Base-by-base conservation (phyloP, 2,113 vertebrate species). In the Cathartes aura region DNA sequence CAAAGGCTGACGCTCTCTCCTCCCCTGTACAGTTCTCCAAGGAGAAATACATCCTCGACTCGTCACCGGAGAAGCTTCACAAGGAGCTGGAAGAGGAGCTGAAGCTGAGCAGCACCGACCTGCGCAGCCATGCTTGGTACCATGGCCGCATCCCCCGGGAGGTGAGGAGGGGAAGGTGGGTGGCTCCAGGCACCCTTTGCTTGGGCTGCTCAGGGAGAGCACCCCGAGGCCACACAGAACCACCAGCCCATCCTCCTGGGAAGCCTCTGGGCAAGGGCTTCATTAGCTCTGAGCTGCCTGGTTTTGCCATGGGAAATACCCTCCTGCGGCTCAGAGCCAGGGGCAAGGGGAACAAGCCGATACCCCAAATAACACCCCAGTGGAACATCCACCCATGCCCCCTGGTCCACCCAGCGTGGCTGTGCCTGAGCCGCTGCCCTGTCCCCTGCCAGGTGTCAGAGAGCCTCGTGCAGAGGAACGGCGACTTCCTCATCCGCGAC, bases 81-180 rank as follows among this genome's bases (percentile, higher is more conserved):
- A 99, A 99, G 91, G 99, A 99, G 90, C 96, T 99, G 95, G 99
- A 99, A 96, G 99, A 99, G 83, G 99, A 99, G 89, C 98, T 99
- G 68, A 99, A 99, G 66, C 99, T 99, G 90, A 99, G 99, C 96
- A 99, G 99, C 87, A 99, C 98, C 1, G 99, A 99, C 93, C 98
- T 99, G 95, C 98, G 99, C 96, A 99, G 99, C 98, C 99, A 99
- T 2, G 99, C 99, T 95, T 99, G 99, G 99, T 99, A 99, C 98
- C 99, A 99, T 3, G 99, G 99, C 82, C 99, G 99, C 97, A 99
- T 99, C 84, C 99, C 99, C 47, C 98, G 99, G 24, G 99, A 99
- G 99, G 99, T 99, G 97, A 98, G 96, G 8, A 38, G 97, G 50
- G 80, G 38, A n/a, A n/a, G 6, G 32, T 3, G 76, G 91, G 42